phyloP scores from a whole-genome alignment of 2,888 invertebrate species.

The Synanthedon tipuliformis region DNA sequence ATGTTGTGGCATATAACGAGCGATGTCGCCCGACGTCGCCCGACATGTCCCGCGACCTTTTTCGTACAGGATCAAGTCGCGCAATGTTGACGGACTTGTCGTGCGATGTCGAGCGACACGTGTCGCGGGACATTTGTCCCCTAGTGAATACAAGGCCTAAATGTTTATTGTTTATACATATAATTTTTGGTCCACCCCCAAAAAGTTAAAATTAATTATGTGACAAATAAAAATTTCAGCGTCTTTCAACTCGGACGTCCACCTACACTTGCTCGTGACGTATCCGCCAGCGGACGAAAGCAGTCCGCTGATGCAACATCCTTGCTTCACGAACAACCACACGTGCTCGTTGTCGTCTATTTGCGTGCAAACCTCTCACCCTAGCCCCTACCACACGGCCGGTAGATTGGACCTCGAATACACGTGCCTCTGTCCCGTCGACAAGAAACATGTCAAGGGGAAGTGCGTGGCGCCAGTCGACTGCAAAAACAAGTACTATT shows the following conservation, averaged over 20 bases:
- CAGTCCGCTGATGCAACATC: constrained; percentile 45
- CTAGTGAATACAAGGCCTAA: too few relatives aligned
- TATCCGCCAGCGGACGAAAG: constrained; percentile 13
- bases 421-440: constrained; percentile 76
- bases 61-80: too few relatives aligned
- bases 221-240: constrained; percentile 29
- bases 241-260: constrained; percentile 57
- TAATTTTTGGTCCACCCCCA: too few relatives aligned
- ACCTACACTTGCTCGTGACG: constrained; percentile 37
- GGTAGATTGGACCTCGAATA: constrained; percentile 11
- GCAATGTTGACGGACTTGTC: too few relatives aligned
- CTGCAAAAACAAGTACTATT: constrained; percentile 64
- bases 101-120: too few relatives aligned
- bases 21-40: too few relatives aligned
- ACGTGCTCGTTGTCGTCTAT: constrained; percentile 82
- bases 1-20: too few relatives aligned
- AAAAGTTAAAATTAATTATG: too few relatives aligned
- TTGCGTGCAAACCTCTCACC: constrained; percentile 68
- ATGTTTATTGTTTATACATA: too few relatives aligned
- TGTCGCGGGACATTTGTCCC: too few relatives aligned
- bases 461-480: constrained; percentile 66
- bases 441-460: constrained; percentile 63
- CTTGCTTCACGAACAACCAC: constrained; percentile 71
- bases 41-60: too few relatives aligned
- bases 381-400: constrained; percentile 8